Evolutionary conservation across 2,888 invertebrate genomes (phyloP).

Genomic region (Agrochola lota): DNA sequence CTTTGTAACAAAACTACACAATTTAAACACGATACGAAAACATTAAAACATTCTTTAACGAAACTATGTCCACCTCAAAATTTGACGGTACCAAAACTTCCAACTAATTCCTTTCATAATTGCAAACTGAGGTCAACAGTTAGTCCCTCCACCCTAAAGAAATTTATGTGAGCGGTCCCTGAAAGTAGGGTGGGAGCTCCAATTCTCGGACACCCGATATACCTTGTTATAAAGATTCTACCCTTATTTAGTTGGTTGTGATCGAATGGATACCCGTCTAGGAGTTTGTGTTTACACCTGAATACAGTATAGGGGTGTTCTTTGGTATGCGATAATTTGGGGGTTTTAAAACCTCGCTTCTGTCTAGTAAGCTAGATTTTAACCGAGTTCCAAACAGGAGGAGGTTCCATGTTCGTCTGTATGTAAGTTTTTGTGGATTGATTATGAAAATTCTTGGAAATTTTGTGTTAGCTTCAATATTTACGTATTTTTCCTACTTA

Average conservation of each 20-base stretch:
- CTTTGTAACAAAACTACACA: conserved; percentile 7
- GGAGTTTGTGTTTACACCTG: conserved; percentile 21
- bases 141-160: conserved; percentile 28
- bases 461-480: too few species aligned
- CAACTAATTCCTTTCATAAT: conserved; percentile 41
- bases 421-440: too few species aligned
- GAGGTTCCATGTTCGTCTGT: too few species aligned
- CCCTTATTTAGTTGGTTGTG: conserved; percentile 31
- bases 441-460: too few species aligned
- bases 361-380: background rate
- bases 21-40: conserved; percentile 8
- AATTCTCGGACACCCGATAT: conserved; percentile 50
- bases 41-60: conserved; percentile 18
- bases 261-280: conserved; percentile 17
- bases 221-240: conserved; percentile 49
- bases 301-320: too few species aligned
- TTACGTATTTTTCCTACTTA: too few species aligned
- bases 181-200: conserved; percentile 40
- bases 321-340: background rate
- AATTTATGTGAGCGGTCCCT: conserved; percentile 43
- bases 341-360: background rate
- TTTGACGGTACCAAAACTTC: conserved; percentile 28
- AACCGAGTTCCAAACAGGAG: background rate
- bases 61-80: conserved; percentile 42
- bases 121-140: conserved; percentile 38